These are phyloP conservation scores for Narcine bancroftii DNA, from an alignment of 2,113 vertebrate genomes.

Conservation along the genomic window DNA sequence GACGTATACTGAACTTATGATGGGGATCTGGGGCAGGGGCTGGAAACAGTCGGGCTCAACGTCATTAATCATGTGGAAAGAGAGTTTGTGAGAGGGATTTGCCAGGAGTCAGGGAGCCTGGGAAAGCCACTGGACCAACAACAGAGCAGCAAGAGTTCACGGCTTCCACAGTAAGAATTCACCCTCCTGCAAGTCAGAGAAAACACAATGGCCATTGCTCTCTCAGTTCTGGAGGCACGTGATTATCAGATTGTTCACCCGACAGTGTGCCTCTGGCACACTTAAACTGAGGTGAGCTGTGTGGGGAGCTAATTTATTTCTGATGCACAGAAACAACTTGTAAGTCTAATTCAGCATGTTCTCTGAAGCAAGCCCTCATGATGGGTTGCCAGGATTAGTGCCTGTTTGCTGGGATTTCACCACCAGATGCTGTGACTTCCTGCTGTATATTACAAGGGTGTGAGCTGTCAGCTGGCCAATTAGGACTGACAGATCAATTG, in stretches of 20 bases:
- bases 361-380: background rate
- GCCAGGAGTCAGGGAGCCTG: no score
- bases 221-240: background rate
- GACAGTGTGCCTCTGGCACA: background rate
- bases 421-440: background rate
- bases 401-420: background rate
- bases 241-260: background rate
- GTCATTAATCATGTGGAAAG: background rate
- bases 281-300: background rate
- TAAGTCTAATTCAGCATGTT: background rate
- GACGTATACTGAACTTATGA: background rate
- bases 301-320: background rate
- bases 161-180: background rate
- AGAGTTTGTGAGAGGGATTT: no score
- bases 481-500: constrained; percentile 20
- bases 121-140: background rate
- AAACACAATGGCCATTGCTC: background rate
- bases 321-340: background rate
- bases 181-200: background rate
- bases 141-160: background rate
- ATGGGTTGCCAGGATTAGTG: constrained; percentile 4
- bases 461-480: constrained; percentile 7
- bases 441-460: background rate
- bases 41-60: background rate
- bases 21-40: background rate